Evolutionary conservation across 2,113 vertebrate genomes (phyloP).

Genomic region (Anolis carolinensis): DNA sequence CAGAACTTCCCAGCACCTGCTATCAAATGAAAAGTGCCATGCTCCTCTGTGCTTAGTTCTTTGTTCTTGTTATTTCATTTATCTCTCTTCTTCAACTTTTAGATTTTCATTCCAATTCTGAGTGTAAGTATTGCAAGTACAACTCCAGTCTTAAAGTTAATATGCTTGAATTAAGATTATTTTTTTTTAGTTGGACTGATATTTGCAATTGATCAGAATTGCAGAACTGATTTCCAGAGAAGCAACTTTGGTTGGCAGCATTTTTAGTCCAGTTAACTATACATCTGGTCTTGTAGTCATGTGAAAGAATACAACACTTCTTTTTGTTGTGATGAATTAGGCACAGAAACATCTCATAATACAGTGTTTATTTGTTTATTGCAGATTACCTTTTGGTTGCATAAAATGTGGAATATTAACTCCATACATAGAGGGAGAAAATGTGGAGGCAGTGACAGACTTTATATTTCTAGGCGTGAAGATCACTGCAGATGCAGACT

Average conservation of each 20-base stretch:
- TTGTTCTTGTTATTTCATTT: not conserved
- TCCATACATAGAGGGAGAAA: too few species aligned
- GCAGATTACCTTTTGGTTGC: not conserved
- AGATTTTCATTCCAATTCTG: not conserved
- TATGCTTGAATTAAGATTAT: not conserved
- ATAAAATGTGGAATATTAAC: conserved; percentile 30
- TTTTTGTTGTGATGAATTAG: not conserved
- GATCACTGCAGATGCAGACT: too few species aligned
- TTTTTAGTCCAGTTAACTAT: not conserved
- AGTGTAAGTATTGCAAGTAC: not conserved
- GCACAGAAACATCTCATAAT: not conserved
- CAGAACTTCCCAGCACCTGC: not conserved
- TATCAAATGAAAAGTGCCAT: not conserved
- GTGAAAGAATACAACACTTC: not conserved
- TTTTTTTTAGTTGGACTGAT: not conserved
- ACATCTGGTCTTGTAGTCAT: not conserved
- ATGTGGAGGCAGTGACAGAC: too few species aligned
- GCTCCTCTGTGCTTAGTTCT: not conserved
- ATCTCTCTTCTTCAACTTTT: not conserved
- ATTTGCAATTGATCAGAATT: not conserved
- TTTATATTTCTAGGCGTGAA: too few species aligned
- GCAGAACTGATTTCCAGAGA: not conserved
- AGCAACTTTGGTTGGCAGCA: not conserved
- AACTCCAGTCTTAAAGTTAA: not conserved
- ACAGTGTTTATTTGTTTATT: too few species aligned